Evolutionary conservation across 2,797 vertebrate genomes (phyloP).

Genomic region (Natrix natrix): DNA sequence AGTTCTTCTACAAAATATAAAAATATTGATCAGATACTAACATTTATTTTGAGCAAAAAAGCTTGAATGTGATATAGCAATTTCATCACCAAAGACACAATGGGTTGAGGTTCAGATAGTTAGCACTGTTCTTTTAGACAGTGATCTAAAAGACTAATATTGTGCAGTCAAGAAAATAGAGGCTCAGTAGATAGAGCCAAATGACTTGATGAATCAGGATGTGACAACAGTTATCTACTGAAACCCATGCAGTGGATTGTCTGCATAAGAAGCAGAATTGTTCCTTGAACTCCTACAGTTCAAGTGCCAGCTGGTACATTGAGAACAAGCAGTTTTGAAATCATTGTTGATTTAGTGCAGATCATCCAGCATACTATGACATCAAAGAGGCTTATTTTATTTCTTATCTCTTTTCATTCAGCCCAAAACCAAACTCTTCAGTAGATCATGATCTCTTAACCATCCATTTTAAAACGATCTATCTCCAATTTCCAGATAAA

Average conservation of each 20-base stretch:
- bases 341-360: background rate
- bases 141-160: background rate
- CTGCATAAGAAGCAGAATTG: background rate
- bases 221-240: background rate
- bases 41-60: constrained; percentile 50
- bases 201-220: background rate
- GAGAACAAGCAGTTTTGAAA: background rate
- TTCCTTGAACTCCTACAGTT: background rate
- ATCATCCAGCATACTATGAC: background rate
- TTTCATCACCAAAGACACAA: background rate
- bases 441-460: background rate
- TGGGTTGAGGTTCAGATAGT: background rate
- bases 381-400: background rate
- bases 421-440: background rate
- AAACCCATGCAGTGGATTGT: background rate
- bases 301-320: background rate
- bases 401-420: background rate
- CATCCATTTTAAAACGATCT: background rate
- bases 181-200: background rate
- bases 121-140: background rate
- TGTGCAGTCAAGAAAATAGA: background rate
- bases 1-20: constrained; percentile 36
- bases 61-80: constrained; percentile 27
- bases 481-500: background rate
- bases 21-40: constrained; percentile 45